A percentile compares a stretch with the other conserved stretches of the same genome.
Conservation (phyloP, 2,888 invertebrate species). For the Netelia melanura region DNA sequence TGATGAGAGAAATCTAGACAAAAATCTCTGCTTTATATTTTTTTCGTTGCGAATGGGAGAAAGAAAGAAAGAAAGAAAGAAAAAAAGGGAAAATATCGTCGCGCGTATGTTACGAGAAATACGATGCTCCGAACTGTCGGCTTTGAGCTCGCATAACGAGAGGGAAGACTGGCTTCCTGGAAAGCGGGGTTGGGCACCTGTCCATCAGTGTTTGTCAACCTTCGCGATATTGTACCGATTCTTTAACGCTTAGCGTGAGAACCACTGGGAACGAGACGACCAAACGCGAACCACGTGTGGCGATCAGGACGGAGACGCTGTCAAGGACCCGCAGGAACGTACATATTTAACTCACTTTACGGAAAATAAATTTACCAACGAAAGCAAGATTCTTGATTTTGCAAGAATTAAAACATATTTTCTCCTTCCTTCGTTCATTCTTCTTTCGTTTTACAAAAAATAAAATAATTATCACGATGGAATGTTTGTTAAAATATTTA, state of each 20-base stretch:
- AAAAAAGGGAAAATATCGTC: constrained; percentile 1
- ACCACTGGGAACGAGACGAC: constrained; percentile 57
- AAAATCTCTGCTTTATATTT: not conserved
- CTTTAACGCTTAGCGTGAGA: constrained; percentile 50
- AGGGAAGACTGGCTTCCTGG: constrained; percentile 82
- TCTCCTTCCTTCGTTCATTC: not conserved
- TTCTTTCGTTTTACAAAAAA: no score
- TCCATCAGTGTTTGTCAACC: constrained; percentile 81
- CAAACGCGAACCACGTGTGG: constrained; percentile 70
- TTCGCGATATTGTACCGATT: constrained; percentile 2
- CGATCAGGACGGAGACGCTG: constrained; percentile 51
- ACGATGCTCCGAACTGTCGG: constrained; percentile 58
- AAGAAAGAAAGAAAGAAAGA: not conserved
- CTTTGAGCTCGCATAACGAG: constrained; percentile 72
- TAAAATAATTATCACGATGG: no score
- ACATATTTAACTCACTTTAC: constrained; percentile 17
- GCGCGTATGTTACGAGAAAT: constrained; percentile 25
- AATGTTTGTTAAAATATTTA: no score
- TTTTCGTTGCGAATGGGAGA: not conserved
- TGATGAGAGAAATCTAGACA: not conserved
- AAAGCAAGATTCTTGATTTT: constrained; percentile 11
- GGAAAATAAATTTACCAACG: constrained; percentile 59
- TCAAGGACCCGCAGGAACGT: constrained; percentile 55
- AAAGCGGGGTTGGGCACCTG: constrained; percentile 84
- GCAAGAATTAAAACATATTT: constrained; percentile 29